Percentiles rank a stretch among this genome's conserved stretches.
phyloP scores from a whole-genome alignment of 2,797 vertebrate species.

The Ceryle rudis region DNA sequence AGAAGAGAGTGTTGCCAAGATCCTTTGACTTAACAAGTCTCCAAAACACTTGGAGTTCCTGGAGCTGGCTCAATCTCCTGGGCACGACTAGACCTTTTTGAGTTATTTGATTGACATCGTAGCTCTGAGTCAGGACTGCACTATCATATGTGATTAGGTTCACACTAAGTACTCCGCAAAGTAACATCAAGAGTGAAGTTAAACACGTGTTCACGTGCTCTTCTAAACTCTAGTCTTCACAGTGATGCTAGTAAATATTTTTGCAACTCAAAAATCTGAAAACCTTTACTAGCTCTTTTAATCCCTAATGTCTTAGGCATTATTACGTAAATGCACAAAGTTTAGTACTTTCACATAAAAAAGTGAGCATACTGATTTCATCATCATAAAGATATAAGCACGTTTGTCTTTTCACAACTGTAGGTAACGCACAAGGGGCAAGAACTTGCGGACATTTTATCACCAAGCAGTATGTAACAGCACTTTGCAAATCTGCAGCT shows the following conservation, averaged over 20 bases:
- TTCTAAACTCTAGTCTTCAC: neutral
- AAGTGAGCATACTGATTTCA: neutral
- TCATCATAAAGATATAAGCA: neutral
- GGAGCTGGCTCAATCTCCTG: neutral
- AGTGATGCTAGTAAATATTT: neutral
- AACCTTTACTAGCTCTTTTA: neutral
- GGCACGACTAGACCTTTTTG: neutral
- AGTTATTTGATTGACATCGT: neutral
- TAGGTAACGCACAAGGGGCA: neutral
- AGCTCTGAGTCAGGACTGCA: neutral
- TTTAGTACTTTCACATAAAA: neutral
- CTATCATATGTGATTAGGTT: neutral
- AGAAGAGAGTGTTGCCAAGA: neutral
- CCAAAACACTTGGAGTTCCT: neutral
- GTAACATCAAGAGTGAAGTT: neutral
- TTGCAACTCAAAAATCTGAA: neutral
- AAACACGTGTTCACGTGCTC: neutral
- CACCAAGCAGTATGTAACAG: neutral
- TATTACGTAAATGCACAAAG: neutral
- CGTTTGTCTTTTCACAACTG: neutral
- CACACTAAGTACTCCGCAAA: neutral
- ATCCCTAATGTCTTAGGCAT: neutral
- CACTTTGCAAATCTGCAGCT: neutral
- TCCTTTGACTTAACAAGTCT: neutral
- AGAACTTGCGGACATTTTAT: conserved; percentile 6